Evolutionary conservation across 1,140 invertebrate genomes (phyloP).

Genomic region (Papilio helenus): DNA sequence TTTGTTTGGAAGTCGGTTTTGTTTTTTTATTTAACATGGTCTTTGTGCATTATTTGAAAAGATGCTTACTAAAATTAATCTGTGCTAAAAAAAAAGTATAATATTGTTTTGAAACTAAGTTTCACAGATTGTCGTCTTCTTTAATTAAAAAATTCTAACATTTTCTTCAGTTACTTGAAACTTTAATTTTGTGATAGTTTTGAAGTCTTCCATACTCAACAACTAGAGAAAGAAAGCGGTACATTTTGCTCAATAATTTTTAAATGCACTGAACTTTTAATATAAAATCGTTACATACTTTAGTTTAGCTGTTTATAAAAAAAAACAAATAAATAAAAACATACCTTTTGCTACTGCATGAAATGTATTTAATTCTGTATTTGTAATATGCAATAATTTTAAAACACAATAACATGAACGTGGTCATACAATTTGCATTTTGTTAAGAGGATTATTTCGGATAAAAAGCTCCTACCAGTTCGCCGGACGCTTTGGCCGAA

Average conservation of each 20-base stretch:
- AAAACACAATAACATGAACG: not conserved
- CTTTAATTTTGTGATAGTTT: not conserved
- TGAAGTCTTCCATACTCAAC: not conserved
- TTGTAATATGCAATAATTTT: constrained; percentile 8
- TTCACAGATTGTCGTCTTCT: not conserved
- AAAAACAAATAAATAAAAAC: not conserved
- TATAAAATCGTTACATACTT: too few species aligned
- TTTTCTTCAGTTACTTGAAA: not conserved
- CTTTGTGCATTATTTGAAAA: too few species aligned
- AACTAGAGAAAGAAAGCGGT: not conserved
- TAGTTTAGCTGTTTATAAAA: too few species aligned
- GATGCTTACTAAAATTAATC: not conserved
- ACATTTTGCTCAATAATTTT: not conserved
- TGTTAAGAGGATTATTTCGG: constrained; percentile 25
- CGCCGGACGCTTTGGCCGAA: not conserved
- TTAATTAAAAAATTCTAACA: not conserved
- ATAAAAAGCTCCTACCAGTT: not conserved
- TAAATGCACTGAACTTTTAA: too few species aligned
- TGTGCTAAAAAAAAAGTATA: not conserved
- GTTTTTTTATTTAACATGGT: not conserved
- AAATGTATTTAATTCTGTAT: not conserved
- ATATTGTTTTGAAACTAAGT: not conserved
- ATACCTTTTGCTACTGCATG: not conserved
- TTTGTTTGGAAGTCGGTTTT: too few species aligned
- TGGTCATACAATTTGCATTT: constrained; percentile 24